Base-by-base conservation (phyloP, 2,888 invertebrate species). In the Ptilodon capucinus region DNA sequence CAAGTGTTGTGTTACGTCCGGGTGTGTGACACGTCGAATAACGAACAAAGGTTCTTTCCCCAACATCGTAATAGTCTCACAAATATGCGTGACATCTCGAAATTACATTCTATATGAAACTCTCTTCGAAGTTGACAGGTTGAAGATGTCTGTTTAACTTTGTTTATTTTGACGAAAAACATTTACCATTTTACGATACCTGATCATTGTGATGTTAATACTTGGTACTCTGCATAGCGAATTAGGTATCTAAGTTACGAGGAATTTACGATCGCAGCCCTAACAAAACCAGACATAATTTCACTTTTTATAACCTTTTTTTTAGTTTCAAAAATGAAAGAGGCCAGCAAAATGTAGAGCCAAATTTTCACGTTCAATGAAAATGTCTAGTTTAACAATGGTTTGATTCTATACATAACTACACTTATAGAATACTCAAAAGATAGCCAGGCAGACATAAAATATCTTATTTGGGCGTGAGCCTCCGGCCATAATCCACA, bases 401-500 rank as follows among this genome's bases (percentile, higher is more conserved):
- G 40, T 19, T 28, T 52, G 52, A 51, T 56, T 57, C 39, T 44
- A 53, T 51, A 54, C 57, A 54, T 60, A 58, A 57, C 60, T 46
- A 47, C 44, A 59, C 52, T 57, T 60, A 46, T 51, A 60, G 57
- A 67, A 55, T 54, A 52, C 64, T 60, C 63, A 72, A 74, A 71
- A 71, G 74, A 77, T 73, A 63, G 74, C 62, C 68, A 67, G 71
- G 71, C 64, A 54, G 66, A 72, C 72, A 71, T 77, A 78, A 80
- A 67, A 82, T 74, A 76, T 76, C 74, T 82, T 84, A 87, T 84
- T 85, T 76, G 76, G 76, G 77, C 67, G 74, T 59, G 70, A 74
- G 73, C 67, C 71, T 62, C 60, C 60, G 75, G 78, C 81, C 68
- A 84, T 89, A 88, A 89, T 85, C 86, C 81, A 69, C 88, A 88